Evolutionary conservation across 2,113 vertebrate genomes (phyloP).

Genomic region (rat (Rattus norvegicus)): GRCr8 NC_086032.1:26815001-26815500

Average conservation of each 20-base stretch:
- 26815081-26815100: not conserved
- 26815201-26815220: not conserved
- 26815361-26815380: not conserved
- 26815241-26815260: not conserved
- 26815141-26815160: not conserved
- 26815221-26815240: not conserved
- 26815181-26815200: not conserved
- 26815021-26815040: not conserved
- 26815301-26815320: not conserved
- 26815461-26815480: not conserved
- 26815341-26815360: not conserved
- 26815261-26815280: not conserved
- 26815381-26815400: not conserved
- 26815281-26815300: not conserved
- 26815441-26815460: not conserved
- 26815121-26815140: not conserved
- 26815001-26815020: not conserved
- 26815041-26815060: not conserved
- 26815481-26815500: not conserved
- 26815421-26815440: not conserved
- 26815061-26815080: not conserved
- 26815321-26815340: not conserved
- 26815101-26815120: not conserved
- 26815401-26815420: not conserved
- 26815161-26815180: not conserved